Evolutionary conservation across 2,113 vertebrate species (phyloP).

Genomic region (Sarotherodon lohbergeri): DNA sequence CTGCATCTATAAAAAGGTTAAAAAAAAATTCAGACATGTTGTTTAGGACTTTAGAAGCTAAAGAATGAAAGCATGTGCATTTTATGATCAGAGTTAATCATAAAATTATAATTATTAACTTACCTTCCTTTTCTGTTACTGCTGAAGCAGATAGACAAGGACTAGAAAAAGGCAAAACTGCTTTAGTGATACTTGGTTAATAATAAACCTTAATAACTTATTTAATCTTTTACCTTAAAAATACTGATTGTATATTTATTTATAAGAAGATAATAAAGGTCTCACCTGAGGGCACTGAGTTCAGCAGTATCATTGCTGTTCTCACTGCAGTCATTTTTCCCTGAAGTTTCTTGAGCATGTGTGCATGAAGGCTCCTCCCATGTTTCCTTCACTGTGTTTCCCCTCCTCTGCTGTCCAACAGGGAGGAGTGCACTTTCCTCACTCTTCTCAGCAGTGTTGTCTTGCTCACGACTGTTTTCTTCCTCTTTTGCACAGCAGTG

Average conservation of each 20-base stretch:
- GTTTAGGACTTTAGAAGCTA: background rate
- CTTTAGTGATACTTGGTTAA: background rate
- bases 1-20: background rate
- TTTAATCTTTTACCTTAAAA: background rate
- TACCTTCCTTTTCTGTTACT: background rate
- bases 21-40: background rate
- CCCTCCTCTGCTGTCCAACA: background rate
- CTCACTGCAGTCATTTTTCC: background rate
- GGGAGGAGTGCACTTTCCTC: background rate
- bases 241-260: background rate
- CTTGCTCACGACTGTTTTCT: background rate
- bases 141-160: background rate
- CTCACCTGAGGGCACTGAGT: background rate
- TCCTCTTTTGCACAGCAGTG: background rate
- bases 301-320: background rate
- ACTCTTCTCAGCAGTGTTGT: background rate
- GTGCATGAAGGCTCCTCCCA: background rate
- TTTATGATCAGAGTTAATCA: background rate
- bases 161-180: background rate
- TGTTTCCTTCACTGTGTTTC: background rate
- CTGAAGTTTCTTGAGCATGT: background rate
- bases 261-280: background rate
- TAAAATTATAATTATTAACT: background rate
- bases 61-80: accelerated
- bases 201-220: background rate